Evolutionary conservation across 2,797 vertebrate species (phyloP).

Genomic region (Pitangus sulphuratus): DNA sequence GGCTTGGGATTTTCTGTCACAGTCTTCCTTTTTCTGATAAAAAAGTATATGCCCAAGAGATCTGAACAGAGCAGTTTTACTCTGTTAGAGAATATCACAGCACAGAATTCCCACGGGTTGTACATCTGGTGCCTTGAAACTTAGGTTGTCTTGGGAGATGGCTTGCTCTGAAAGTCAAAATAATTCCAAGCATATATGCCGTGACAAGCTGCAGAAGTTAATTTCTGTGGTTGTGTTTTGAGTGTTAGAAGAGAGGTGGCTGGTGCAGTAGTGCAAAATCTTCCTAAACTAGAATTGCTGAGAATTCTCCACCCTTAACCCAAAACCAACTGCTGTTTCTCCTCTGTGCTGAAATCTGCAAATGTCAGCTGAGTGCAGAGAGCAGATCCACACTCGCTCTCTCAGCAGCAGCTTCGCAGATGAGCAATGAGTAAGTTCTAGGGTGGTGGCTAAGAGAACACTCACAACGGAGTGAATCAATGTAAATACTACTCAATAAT

Average conservation of each 20-base stretch:
- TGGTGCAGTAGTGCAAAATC: not conserved
- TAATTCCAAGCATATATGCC: not conserved
- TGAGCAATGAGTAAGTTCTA: not conserved
- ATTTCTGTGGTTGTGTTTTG: not conserved
- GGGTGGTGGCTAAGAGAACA: not conserved
- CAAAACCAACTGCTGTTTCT: not conserved
- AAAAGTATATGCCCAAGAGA: not conserved
- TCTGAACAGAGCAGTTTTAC: not conserved
- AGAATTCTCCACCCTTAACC: not conserved
- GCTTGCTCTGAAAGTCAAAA: not conserved
- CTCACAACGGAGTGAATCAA: not conserved
- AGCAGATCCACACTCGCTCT: not conserved
- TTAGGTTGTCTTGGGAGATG: not conserved
- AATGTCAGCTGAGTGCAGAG: not conserved
- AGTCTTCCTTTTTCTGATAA: not conserved
- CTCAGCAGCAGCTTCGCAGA: not conserved
- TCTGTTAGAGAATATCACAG: not conserved
- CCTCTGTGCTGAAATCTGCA: not conserved
- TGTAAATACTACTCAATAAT: not conserved
- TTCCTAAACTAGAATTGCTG: not conserved
- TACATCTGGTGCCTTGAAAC: not conserved
- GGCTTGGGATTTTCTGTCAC: not conserved
- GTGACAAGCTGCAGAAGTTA: not conserved
- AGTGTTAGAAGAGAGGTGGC: not conserved
- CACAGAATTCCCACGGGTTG: not conserved